Base-by-base conservation (phyloP, 2,113 vertebrate species). In the Chunga burmeisteri region DNA sequence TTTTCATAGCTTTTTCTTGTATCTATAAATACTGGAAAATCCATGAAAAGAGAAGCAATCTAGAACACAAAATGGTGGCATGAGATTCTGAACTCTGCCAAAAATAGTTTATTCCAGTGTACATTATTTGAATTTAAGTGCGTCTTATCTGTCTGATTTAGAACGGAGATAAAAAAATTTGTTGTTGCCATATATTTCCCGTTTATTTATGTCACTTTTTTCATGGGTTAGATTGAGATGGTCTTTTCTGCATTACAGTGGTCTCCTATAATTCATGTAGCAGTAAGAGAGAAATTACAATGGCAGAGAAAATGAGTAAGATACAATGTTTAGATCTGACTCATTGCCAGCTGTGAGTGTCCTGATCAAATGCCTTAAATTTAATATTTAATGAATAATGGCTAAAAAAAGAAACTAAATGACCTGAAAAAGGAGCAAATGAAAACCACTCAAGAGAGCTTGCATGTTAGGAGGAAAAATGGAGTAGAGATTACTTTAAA, bases 351-450 rank as follows among this genome's bases (percentile, higher is more conserved):
- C 26, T 95, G 62, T 78, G 62, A 85, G 55, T 66, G 3, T 83
- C 71, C 58, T 88, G 96, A 96, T 95, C 93, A 95, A 97, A 88
- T 87, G 67, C 49, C 95, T 85, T 86, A 88, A 88, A 95, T 96
- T 96, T 95, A 96, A 97, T 94, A 96, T 96, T 95, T 97, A 94
- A 97, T 97, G 95, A 97, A 94, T 94, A 95, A 88, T 38, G 26
- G 38, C 66, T 94, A 96, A 97, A 95, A 94, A 92, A 93, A 73
- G 94, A 81, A 94, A 90, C 58, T 77, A 87, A 94, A 91, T 93
- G 84, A 94, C 84, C 78, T 93, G 92, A 82, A 95, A 95, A 94
- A 86, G 29, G 46, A 96, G 67, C 32, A 95, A 90, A 93, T 65
- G 78, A 84, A 96, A 95, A 85, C 52, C 50, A 91, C 70, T 85